These are phyloP conservation scores for Caracal caracal DNA, from an alignment of 2,113 vertebrate genomes.

Conservation along the genomic window DNA sequence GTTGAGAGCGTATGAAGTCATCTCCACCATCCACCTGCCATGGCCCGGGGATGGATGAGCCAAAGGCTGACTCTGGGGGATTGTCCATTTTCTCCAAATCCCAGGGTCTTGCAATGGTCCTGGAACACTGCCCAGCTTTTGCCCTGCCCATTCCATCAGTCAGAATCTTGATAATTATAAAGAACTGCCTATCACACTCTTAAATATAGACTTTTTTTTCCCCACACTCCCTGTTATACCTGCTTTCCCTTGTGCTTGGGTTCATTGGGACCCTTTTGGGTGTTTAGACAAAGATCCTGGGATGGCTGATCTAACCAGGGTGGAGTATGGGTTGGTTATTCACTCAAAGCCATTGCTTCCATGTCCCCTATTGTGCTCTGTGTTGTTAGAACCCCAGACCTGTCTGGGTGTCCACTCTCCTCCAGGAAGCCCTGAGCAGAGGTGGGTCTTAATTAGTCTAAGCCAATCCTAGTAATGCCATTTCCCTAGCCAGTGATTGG, in stretches of 20 bases:
- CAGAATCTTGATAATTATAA: neutral
- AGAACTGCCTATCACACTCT: neutral
- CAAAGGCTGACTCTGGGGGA: neutral
- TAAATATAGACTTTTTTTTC: neutral
- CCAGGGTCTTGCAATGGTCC: neutral
- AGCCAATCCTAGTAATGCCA: neutral
- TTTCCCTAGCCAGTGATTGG: neutral
- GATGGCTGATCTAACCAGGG: neutral
- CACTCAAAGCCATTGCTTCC: neutral
- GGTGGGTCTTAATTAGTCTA: neutral
- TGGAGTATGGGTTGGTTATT: neutral
- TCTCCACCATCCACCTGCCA: neutral
- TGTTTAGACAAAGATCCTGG: neutral
- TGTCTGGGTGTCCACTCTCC: neutral
- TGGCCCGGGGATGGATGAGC: too few relatives aligned
- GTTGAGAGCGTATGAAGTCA: neutral
- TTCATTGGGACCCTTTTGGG: neutral
- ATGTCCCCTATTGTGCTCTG: neutral
- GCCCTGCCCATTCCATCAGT: neutral
- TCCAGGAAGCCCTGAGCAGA: neutral
- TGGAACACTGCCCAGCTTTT: neutral
- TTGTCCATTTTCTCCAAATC: neutral
- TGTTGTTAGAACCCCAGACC: neutral
- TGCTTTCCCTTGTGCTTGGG: fast-evolving
- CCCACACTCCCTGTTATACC: too few relatives aligned